phyloP scores from a whole-genome alignment of 64 coral and sea anemone genomes.

The Acropora yongei region DNA sequence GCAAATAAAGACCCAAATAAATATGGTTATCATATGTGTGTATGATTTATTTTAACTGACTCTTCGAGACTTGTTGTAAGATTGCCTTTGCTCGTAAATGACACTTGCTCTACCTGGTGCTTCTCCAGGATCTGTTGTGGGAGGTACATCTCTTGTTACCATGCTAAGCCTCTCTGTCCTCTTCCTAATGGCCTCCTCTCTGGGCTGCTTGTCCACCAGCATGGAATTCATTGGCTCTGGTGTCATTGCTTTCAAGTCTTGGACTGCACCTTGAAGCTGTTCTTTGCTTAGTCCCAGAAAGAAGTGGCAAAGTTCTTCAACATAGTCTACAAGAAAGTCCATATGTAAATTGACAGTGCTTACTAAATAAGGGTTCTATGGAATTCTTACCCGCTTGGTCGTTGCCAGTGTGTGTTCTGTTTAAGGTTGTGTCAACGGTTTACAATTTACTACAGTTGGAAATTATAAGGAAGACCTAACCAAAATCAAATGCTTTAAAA shows the following conservation, averaged over 20 bases:
- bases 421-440: too few species aligned
- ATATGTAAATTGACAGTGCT: neutral
- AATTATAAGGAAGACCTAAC: too few species aligned
- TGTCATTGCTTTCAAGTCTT: constrained; percentile 20
- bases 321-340: constrained; percentile 51
- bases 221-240: constrained; percentile 58
- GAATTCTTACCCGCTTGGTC: neutral
- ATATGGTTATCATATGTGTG: neutral
- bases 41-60: neutral
- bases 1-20: neutral
- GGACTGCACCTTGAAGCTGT: constrained; percentile 1
- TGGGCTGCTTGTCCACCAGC: constrained; percentile 33
- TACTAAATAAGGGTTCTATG: neutral
- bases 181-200: constrained; percentile 51
- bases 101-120: constrained; percentile 30
- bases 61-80: neutral
- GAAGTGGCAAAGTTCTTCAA: constrained; percentile 56
- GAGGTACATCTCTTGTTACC: constrained; percentile 56
- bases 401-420: neutral
- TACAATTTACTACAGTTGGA: too few species aligned
- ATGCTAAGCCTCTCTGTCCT: constrained; percentile 27
- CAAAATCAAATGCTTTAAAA: too few species aligned
- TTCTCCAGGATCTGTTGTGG: neutral
- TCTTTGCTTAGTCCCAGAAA: constrained; percentile 58
- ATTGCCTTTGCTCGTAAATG: neutral